Conservation (phyloP, 1,140 invertebrate genomes). For the Phthorimaea operculella region DNA sequence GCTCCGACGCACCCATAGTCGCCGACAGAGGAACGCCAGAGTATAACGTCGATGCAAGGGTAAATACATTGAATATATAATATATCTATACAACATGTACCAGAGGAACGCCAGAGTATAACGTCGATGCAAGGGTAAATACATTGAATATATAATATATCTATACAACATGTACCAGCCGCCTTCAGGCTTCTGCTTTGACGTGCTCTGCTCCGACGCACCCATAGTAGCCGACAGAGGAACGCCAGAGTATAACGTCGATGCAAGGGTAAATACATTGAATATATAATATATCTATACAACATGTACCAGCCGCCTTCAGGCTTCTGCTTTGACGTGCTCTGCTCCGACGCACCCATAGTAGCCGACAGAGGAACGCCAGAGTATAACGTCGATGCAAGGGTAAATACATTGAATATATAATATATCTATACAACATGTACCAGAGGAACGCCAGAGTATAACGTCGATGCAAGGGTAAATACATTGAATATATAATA, state of each 20-base stretch:
- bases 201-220: slow-evolving; percentile 83
- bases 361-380: slow-evolving; percentile 78
- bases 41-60: slow-evolving; percentile 76
- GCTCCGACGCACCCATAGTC: slow-evolving; percentile 84
- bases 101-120: slow-evolving; percentile 77
- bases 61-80: slow-evolving; percentile 66
- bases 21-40: slow-evolving; percentile 78
- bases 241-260: slow-evolving; percentile 81
- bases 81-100: slow-evolving; percentile 80
- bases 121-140: slow-evolving; percentile 74
- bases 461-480: slow-evolving; percentile 77
- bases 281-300: slow-evolving; percentile 69
- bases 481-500: slow-evolving; percentile 21
- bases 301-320: slow-evolving; percentile 85
- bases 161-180: slow-evolving; percentile 84
- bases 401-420: slow-evolving; percentile 69
- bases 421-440: slow-evolving; percentile 75
- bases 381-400: slow-evolving; percentile 76
- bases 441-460: slow-evolving; percentile 79
- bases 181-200: slow-evolving; percentile 91
- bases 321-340: slow-evolving; percentile 91
- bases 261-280: slow-evolving; percentile 69
- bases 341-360: slow-evolving; percentile 85
- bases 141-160: slow-evolving; percentile 9
- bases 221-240: slow-evolving; percentile 80